Evolutionary conservation across 1,140 invertebrate genomes (phyloP).

Genomic region (Papilio dardanus): DNA sequence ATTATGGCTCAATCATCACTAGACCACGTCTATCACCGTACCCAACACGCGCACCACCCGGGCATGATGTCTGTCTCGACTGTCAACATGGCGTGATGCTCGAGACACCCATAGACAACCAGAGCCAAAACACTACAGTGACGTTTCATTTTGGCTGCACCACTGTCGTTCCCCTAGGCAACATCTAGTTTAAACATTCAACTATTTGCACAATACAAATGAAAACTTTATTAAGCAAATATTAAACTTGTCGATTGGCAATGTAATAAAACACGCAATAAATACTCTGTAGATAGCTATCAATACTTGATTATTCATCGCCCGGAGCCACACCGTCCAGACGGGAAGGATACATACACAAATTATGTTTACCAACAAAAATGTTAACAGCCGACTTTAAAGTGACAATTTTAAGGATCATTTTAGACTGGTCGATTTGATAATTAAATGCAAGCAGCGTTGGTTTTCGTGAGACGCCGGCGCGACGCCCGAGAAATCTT

Average conservation of each 20-base stretch:
- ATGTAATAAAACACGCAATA: conserved; percentile 37
- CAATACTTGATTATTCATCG: conserved; percentile 42
- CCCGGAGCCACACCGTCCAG: conserved; percentile 36
- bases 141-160: no score
- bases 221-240: conserved; percentile 37
- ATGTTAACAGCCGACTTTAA: conserved; percentile 9
- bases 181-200: conserved; percentile 29
- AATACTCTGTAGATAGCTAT: conserved; percentile 39
- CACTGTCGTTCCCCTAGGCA: no score
- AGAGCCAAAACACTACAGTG: no score
- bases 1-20: no score
- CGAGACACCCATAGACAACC: no score
- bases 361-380: conserved; percentile 4
- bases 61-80: no score
- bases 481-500: conserved; percentile 36
- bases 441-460: conserved; percentile 13
- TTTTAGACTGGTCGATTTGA: conserved; percentile 12
- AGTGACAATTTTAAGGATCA: not conserved
- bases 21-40: no score
- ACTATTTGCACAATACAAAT: conserved; percentile 8
- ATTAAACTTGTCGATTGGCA: conserved; percentile 25
- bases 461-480: conserved; percentile 24
- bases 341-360: conserved; percentile 36
- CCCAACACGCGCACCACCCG: no score
- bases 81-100: no score